A percentile compares a stretch with the other conserved stretches of the same genome.
Evolutionary conservation across 2,888 invertebrate species (phyloP).

Genomic region (Tachina grossa): DNA sequence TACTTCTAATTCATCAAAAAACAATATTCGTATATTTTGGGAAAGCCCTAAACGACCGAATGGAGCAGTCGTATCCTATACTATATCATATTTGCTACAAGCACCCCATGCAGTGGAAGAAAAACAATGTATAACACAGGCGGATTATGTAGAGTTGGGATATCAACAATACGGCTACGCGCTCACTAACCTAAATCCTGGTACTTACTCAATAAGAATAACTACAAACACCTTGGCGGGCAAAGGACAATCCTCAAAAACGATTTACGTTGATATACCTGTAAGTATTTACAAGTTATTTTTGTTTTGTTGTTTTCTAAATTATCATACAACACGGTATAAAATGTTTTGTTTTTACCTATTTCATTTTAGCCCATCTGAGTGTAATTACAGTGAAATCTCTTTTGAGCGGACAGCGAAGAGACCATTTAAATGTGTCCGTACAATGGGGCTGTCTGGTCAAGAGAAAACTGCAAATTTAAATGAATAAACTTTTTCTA

Average conservation of each 20-base stretch:
- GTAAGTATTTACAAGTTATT: constrained; percentile 80
- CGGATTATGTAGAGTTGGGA: constrained; percentile 84
- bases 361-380: constrained; percentile 73
- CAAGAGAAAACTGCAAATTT: too few species aligned
- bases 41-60: constrained; percentile 92
- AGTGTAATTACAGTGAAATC: constrained; percentile 43
- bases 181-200: constrained; percentile 85
- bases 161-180: constrained; percentile 74
- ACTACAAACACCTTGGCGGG: constrained; percentile 91
- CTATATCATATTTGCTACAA: constrained; percentile 87
- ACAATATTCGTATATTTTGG: constrained; percentile 90
- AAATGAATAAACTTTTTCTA: too few species aligned
- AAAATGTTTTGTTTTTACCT: constrained; percentile 1
- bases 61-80: constrained; percentile 93
- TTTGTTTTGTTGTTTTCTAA: background rate
- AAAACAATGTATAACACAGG: constrained; percentile 88
- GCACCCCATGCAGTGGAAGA: constrained; percentile 86
- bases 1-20: constrained; percentile 83
- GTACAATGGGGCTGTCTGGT: too few species aligned
- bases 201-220: constrained; percentile 92
- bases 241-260: constrained; percentile 86
- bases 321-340: background rate
- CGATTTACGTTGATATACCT: constrained; percentile 86
- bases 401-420: too few species aligned
- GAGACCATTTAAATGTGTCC: too few species aligned